Percentiles rank a stretch among this genome's conserved stretches.
These are phyloP conservation scores for Pachypanchax playfairii DNA, from an alignment of 2,113 vertebrate species.

Conservation along the genomic window DNA sequence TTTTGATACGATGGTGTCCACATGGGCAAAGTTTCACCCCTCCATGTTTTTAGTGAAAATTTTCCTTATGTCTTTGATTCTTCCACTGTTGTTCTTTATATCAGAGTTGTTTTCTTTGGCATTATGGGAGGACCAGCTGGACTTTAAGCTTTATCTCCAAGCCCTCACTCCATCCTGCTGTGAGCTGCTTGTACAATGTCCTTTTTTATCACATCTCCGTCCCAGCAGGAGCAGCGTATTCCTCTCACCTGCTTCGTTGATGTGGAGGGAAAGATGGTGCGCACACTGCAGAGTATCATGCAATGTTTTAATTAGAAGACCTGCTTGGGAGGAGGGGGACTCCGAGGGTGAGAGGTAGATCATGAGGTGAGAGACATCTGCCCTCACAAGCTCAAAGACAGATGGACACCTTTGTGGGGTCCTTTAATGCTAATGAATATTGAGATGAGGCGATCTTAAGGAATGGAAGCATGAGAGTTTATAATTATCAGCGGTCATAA, in stretches of 20 bases:
- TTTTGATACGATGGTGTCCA: too few relatives aligned
- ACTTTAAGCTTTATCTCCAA: constrained; percentile 30
- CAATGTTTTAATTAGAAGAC: constrained; percentile 77
- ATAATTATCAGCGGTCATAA: neutral
- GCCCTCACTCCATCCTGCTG: constrained; percentile 57
- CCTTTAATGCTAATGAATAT: constrained; percentile 60
- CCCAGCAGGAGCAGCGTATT: constrained; percentile 49
- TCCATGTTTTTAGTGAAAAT: too few relatives aligned
- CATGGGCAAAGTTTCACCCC: too few relatives aligned
- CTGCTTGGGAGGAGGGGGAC: constrained; percentile 54
- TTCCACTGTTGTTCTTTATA: neutral
- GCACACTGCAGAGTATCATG: constrained; percentile 36
- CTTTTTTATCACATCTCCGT: constrained; percentile 64
- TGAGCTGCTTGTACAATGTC: constrained; percentile 64
- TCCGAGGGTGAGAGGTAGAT: constrained; percentile 62
- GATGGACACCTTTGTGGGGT: constrained; percentile 70
- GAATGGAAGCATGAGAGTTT: neutral
- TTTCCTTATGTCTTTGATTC: neutral
- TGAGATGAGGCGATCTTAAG: constrained; percentile 38
- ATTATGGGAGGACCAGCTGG: constrained; percentile 43
- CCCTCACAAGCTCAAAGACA: constrained; percentile 70
- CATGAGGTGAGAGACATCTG: constrained; percentile 76
- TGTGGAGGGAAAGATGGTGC: constrained; percentile 10
- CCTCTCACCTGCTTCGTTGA: constrained; percentile 21
- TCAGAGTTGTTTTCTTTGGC: constrained; percentile 32